Base-by-base conservation (phyloP, 2,113 vertebrate species). In the Synodontis membranacea region DNA sequence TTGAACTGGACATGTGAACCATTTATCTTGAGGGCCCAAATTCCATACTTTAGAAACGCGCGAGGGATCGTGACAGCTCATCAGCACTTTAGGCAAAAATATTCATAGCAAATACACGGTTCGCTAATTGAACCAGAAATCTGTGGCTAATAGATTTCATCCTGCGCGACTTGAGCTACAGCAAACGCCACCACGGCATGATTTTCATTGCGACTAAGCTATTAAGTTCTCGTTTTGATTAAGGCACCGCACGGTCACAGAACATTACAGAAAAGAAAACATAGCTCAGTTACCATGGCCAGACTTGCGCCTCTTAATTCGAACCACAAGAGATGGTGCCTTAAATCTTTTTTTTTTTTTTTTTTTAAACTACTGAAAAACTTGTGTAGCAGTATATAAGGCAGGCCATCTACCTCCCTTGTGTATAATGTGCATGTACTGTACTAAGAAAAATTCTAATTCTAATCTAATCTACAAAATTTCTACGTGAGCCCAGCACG, bases 401-500 rank as follows among this genome's bases (percentile, higher is more conserved):
- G 42, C 50, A 84, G 76, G 80, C 72, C 52, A 66, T 80, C 39
- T 82, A 48, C 89, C 74, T 90, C 87, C 79, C 44, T 85, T 88
- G 84, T 66, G 56, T 84, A 82, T 86, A 84, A 84, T 75, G 84
- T 83, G 48, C 83, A 83, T 34, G 44, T 58, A 83, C 80, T 84
- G 58, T 79, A 79, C 58, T 46, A 39, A 85, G 48, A 85, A 46
- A 42, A 50, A 82, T 58, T 87, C 58, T 58, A 83, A 64, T 62
- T 64, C 74, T 50, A 19, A 74, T 12, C 10, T 52, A 76, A 75
- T 74, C 60, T 83, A 75, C 70, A 60, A n/a, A 83, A 91, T 78
- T 37, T 87, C 89, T 89, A 82, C 86, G 12, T 23, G 11, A 72
- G 87, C 81, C 84, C 89, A 70, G 68, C 86, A 39, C 86, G 76